These are phyloP conservation scores for Macrochelys suwanniensis DNA, from an alignment of 2,797 vertebrate genomes.

Conservation along the genomic window DNA sequence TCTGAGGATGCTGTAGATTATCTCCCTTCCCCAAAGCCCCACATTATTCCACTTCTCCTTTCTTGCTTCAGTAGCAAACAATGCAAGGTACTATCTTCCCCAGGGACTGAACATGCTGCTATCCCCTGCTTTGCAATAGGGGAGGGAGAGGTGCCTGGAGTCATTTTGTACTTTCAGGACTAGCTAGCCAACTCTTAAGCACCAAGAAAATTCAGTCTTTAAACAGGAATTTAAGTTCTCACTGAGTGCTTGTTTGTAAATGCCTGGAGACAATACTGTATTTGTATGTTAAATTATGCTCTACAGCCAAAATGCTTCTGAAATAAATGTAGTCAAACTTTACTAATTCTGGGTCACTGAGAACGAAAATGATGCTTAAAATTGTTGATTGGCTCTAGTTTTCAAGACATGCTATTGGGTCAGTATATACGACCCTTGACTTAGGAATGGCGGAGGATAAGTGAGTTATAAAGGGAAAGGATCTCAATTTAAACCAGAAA, in stretches of 20 bases:
- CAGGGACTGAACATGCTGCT: not conserved
- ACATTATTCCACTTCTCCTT: not conserved
- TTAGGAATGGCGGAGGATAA: too few species aligned
- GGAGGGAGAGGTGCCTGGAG: not conserved
- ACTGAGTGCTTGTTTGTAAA: not conserved
- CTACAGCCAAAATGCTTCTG: too few species aligned
- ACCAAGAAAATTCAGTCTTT: not conserved
- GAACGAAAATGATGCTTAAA: too few species aligned
- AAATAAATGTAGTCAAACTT: too few species aligned
- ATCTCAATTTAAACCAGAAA: too few species aligned
- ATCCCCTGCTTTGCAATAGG: not conserved
- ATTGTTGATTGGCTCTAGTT: too few species aligned
- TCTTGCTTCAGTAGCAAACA: not conserved
- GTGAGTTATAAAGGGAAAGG: too few species aligned
- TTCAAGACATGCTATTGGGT: too few species aligned
- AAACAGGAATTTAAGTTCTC: not conserved
- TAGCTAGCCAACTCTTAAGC: not conserved
- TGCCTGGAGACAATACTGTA: not conserved
- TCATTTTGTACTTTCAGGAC: not conserved
- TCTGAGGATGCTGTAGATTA: not conserved
- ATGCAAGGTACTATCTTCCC: not conserved
- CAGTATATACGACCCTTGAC: too few species aligned
- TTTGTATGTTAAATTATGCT: not conserved
- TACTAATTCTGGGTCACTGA: too few species aligned
- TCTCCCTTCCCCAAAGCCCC: not conserved